phyloP scores from a whole-genome alignment of 2,113 vertebrate genomes.

The Sturnira hondurensis region DNA sequence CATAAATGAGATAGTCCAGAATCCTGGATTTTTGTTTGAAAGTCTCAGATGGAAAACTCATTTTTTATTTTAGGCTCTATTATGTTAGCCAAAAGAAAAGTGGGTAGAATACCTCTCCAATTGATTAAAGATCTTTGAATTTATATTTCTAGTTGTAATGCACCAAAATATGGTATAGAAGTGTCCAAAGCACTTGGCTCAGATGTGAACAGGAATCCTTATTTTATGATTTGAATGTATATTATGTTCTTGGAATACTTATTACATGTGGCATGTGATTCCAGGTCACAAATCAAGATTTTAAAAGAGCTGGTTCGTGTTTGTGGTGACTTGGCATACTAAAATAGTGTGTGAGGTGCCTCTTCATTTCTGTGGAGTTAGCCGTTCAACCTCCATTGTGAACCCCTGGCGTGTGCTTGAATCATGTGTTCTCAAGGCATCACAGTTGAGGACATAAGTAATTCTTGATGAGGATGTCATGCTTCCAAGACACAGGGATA shows the following conservation, averaged over 20 bases:
- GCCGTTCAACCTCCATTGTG: constrained; percentile 54
- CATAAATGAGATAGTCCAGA: not conserved
- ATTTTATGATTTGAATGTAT: constrained; percentile 11
- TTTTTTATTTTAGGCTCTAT: not conserved
- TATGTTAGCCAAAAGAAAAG: not conserved
- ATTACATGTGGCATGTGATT: constrained; percentile 7
- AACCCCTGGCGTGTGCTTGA: constrained; percentile 23
- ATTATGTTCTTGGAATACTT: not conserved
- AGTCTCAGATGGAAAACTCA: not conserved
- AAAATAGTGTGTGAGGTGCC: not conserved
- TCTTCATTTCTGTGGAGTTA: not conserved
- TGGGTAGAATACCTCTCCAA: not conserved
- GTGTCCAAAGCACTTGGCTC: not conserved
- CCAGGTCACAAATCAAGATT: constrained; percentile 37
- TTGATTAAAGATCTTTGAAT: not conserved
- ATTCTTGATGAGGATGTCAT: constrained; percentile 66
- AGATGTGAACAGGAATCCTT: constrained; percentile 31
- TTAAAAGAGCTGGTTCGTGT: not conserved
- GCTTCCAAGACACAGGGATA: constrained; percentile 30
- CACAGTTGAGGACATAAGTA: constrained; percentile 67
- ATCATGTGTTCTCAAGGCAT: constrained; percentile 57
- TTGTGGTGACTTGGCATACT: not conserved
- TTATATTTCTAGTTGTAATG: constrained; percentile 31
- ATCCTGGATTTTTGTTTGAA: not conserved
- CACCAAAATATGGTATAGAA: not conserved